These are phyloP conservation scores for Bagarius yarrelli DNA, from an alignment of 2,113 vertebrate species.

Conservation along the genomic window DNA sequence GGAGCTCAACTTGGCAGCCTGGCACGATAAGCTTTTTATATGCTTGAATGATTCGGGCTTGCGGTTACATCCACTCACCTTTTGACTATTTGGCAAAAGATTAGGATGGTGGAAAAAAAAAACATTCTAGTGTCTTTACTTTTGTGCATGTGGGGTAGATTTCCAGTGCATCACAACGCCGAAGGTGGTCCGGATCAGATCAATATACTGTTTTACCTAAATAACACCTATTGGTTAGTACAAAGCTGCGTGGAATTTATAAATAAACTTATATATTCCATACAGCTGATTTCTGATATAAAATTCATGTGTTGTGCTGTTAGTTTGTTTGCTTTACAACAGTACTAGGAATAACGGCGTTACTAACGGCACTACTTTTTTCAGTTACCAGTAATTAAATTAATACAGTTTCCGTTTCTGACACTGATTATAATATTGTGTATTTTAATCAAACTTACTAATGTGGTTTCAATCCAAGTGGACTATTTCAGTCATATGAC, in stretches of 20 bases:
- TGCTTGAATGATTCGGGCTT: not conserved
- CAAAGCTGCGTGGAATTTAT: not conserved
- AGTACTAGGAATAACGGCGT: too few species aligned
- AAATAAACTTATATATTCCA: not conserved
- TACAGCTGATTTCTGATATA: too few species aligned
- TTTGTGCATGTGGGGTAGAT: not conserved
- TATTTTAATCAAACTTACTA: too few species aligned
- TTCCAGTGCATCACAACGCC: not conserved
- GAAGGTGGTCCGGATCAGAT: not conserved
- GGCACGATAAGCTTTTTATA: not conserved
- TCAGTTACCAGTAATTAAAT: too few species aligned
- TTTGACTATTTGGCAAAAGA: slow-evolving; percentile 2
- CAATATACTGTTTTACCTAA: not conserved
- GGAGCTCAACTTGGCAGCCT: slow-evolving; percentile 23
- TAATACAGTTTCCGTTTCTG: too few species aligned
- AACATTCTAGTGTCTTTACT: not conserved
- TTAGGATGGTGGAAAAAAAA: not conserved
- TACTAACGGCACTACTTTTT: too few species aligned
- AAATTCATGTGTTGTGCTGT: not conserved
- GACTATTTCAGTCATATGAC: too few species aligned
- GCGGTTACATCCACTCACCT: not conserved
- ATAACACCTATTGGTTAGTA: not conserved
- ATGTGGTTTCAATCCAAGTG: too few species aligned
- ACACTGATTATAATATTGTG: too few species aligned
- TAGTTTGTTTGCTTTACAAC: not conserved